These are phyloP conservation scores for Empis stercorea DNA, from an alignment of 2,888 invertebrate species.

Conservation along the genomic window DNA sequence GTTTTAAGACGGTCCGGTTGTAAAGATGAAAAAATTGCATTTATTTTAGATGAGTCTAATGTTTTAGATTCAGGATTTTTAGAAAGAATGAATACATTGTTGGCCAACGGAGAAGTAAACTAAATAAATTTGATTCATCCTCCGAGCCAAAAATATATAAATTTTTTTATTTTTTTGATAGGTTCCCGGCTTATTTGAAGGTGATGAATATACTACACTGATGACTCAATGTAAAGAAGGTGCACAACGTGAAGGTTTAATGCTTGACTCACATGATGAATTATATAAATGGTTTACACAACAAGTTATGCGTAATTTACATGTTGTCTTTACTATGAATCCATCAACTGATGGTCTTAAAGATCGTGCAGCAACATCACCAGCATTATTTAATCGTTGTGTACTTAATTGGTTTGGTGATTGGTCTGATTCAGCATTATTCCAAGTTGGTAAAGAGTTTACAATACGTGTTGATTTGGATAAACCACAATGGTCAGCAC, in stretches of 20 bases:
- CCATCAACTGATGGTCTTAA: conserved; percentile 97
- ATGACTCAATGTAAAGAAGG: conserved; percentile 99
- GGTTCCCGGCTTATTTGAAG: conserved; percentile 85
- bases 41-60: conserved; percentile 98
- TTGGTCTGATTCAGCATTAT: conserved; percentile 93
- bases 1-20: conserved; percentile 77
- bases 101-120: conserved; percentile 86
- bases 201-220: conserved; percentile 95
- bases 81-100: conserved; percentile 96
- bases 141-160: too few relatives aligned
- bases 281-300: conserved; percentile 99
- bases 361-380: conserved; percentile 96
- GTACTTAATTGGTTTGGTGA: conserved; percentile 99
- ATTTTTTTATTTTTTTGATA: conserved; percentile 19
- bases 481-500: conserved; percentile 68
- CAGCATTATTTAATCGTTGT: conserved; percentile 97
- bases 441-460: conserved; percentile 94
- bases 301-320: conserved; percentile 96
- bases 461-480: conserved; percentile 92
- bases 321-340: conserved; percentile 99
- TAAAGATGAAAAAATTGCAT: conserved; percentile 96
- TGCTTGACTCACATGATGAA: conserved; percentile 97
- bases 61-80: conserved; percentile 97
- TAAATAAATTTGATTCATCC: neutral
- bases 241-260: conserved; percentile 91